phyloP scores from a whole-genome alignment of 2,113 vertebrate species.

The Spea multiplicata region DNA sequence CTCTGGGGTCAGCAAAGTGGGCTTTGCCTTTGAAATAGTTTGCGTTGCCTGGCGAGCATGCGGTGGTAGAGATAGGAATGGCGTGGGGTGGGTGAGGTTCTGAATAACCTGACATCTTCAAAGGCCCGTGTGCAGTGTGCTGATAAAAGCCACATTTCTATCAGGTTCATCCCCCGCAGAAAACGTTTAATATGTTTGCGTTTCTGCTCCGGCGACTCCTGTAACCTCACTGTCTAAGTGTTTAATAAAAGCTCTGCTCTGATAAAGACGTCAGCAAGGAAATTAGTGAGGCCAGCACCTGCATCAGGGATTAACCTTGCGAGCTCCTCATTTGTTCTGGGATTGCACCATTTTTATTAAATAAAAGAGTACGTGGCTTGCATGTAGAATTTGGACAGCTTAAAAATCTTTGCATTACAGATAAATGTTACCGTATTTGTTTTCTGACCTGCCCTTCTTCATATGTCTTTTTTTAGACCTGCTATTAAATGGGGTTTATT shows the following conservation, averaged over 20 bases:
- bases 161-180: neutral
- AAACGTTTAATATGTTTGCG: slow-evolving; percentile 23
- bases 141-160: slow-evolving; percentile 19
- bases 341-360: no score
- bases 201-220: slow-evolving; percentile 9
- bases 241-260: neutral
- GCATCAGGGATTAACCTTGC: neutral
- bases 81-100: slow-evolving; percentile 11
- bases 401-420: no score
- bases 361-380: no score
- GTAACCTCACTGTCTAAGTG: neutral
- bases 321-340: neutral
- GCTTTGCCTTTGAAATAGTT: slow-evolving; percentile 10
- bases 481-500: no score
- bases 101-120: slow-evolving; percentile 25
- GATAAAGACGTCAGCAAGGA: neutral
- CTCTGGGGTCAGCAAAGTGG: slow-evolving; percentile 3
- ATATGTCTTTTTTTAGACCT: no score
- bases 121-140: slow-evolving; percentile 1
- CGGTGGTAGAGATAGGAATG: slow-evolving; percentile 24
- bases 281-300: neutral
- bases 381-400: no score
- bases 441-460: no score
- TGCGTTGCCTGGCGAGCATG: slow-evolving; percentile 1
- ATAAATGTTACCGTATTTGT: no score